These are phyloP conservation scores for Chrosomus eos DNA, from an alignment of 2,797 vertebrate species.

Conservation along the genomic window DNA sequence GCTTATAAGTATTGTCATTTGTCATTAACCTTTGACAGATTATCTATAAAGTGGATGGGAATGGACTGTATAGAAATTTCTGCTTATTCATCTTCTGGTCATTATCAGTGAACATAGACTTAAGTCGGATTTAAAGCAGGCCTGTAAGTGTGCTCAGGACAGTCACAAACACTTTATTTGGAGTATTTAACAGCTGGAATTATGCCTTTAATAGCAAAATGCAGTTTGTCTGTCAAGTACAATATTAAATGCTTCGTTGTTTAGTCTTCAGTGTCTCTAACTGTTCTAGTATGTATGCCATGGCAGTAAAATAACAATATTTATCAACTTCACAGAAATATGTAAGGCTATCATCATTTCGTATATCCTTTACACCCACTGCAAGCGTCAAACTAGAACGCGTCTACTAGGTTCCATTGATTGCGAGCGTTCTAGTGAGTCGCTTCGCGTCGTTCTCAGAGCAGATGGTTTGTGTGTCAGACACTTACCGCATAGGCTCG, in stretches of 20 bases:
- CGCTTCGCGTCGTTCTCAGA: background rate
- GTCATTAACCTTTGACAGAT: background rate
- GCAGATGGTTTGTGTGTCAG: conserved; percentile 20
- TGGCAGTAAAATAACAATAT: background rate
- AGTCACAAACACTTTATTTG: background rate
- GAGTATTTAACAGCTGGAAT: background rate
- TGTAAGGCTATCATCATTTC: background rate
- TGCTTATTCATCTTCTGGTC: background rate
- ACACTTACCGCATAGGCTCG: conserved; percentile 52
- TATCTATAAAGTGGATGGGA: background rate
- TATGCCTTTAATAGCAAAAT: background rate
- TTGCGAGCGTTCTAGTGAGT: background rate
- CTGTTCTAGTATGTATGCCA: background rate
- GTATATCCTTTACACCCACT: background rate
- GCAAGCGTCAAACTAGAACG: too few species aligned
- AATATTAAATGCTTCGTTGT: too few species aligned
- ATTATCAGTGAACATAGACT: background rate
- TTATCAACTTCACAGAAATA: background rate
- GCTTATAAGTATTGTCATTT: background rate
- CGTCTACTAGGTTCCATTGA: background rate
- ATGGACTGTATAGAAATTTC: background rate
- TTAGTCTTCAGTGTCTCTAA: background rate
- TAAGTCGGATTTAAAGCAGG: background rate
- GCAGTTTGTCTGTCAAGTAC: background rate
- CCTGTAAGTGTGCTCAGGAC: background rate